phyloP scores from a whole-genome alignment of 2,113 vertebrate genomes.

The Anolis sagrei region DNA sequence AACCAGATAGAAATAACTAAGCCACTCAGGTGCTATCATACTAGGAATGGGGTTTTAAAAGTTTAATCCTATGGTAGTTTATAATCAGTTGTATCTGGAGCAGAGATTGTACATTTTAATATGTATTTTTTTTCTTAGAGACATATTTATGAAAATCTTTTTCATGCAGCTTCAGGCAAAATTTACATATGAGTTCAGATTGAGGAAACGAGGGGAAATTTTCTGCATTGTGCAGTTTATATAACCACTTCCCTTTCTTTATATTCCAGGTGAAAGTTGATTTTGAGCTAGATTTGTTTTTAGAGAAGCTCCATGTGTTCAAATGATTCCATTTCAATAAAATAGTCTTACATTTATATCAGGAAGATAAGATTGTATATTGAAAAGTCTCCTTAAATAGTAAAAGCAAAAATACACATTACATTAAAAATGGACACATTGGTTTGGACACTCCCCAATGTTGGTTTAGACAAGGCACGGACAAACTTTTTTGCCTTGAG shows the following conservation, averaged over 20 bases:
- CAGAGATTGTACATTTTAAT: slow-evolving; percentile 18
- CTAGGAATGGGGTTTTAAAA: background rate
- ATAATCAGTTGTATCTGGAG: background rate
- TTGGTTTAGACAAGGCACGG: slow-evolving; percentile 20
- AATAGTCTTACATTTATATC: background rate
- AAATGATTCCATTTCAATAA: background rate
- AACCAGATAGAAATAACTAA: slow-evolving; percentile 9
- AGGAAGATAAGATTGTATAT: background rate
- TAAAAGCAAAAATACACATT: background rate
- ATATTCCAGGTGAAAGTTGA: slow-evolving; percentile 14
- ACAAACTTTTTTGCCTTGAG: no score
- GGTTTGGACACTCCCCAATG: background rate
- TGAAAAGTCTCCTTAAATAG: background rate
- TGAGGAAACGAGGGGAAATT: background rate
- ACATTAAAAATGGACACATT: slow-evolving; percentile 14
- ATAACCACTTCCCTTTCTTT: background rate
- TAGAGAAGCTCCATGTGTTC: slow-evolving; percentile 10
- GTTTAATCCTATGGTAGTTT: background rate
- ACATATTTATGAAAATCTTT: background rate
- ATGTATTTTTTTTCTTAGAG: background rate
- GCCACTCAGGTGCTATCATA: background rate
- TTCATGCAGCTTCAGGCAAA: slow-evolving; percentile 37
- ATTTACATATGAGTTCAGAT: slow-evolving; percentile 21
- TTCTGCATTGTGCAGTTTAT: background rate
- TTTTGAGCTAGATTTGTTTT: background rate